These are phyloP conservation scores for Maccullochella peelii DNA, from an alignment of 2,113 vertebrate genomes.

Conservation along the genomic window DNA sequence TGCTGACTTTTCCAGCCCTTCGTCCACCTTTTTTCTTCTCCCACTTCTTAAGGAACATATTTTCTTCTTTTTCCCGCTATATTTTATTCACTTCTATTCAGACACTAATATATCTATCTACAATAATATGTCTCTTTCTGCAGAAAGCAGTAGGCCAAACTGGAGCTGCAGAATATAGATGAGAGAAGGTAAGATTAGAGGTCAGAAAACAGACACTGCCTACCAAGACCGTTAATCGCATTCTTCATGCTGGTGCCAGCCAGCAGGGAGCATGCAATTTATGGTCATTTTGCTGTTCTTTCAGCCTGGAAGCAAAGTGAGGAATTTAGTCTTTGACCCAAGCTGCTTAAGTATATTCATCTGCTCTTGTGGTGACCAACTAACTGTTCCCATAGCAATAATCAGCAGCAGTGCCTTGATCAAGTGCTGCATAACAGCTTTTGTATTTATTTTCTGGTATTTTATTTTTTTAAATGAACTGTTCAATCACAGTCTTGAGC, in stretches of 20 bases:
- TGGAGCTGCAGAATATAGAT: conserved; percentile 55
- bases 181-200: conserved; percentile 50
- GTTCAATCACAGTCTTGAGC: background rate
- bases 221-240: conserved; percentile 45
- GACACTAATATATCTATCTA: conserved; percentile 4
- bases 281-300: background rate
- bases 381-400: background rate
- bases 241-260: conserved; percentile 22
- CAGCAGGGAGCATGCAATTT: conserved; percentile 14
- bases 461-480: background rate
- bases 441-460: background rate
- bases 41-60: background rate
- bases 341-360: conserved; percentile 21
- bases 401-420: background rate
- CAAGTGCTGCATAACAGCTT: background rate
- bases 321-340: conserved; percentile 51
- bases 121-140: background rate
- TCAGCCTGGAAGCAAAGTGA: conserved; percentile 17
- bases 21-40: background rate
- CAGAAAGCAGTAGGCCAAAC: conserved; percentile 34
- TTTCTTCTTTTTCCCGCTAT: background rate
- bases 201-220: conserved; percentile 55
- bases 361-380: background rate
- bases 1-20: background rate
- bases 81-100: conserved; percentile 6